Base-by-base conservation (phyloP, 1,140 invertebrate genomes). In the Lysiphlebus fabarum region DNA sequence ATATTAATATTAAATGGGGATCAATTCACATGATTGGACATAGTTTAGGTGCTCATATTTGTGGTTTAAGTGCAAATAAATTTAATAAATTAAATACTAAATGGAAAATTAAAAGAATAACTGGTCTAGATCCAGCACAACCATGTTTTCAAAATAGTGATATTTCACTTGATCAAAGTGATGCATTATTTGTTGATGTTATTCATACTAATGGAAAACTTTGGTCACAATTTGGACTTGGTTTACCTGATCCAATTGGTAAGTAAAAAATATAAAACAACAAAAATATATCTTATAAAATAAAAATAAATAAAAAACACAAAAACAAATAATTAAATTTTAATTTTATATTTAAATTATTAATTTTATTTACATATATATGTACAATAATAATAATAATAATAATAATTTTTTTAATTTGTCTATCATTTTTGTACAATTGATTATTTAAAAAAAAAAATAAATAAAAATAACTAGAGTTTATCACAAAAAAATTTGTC, bases 151-250 rank as follows among this genome's bases (percentile, higher is more conserved):
- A 73, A 37, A 79, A 78, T 2, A 68, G 73, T 0, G 73, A 81
- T 47, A 50, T 71, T 0, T 66, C 68, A 0, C 68, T 89, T 33
- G 82, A 86, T 65, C 71, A 72, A 42, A 72, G 70, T 0, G 85
- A 88, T 65, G 86, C 87, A 0, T 71, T 82, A 12, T 87, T 85
- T 54, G 84, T 88, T 0, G 90, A 91, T 66, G 83, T 87, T 4
- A 86, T 92, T 62, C 90, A 87, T 58, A 87, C 86, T 1, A 84
- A 85, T 59, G 82, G 80, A 1, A 68, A 73, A 59, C 63, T 80
- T 7, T 64, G 82, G 42, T 67, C 70, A 4, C 69, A 71, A 40
- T 66, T 84, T n/a, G 83, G 83, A n/a, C 74, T 85, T 37, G 83
- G 83, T 42, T 58, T 84, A 9, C 82, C 82, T 1, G 72, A 82